phyloP scores from a whole-genome alignment of 2,888 invertebrate genomes.

The Ceratothoa steindachneri region DNA sequence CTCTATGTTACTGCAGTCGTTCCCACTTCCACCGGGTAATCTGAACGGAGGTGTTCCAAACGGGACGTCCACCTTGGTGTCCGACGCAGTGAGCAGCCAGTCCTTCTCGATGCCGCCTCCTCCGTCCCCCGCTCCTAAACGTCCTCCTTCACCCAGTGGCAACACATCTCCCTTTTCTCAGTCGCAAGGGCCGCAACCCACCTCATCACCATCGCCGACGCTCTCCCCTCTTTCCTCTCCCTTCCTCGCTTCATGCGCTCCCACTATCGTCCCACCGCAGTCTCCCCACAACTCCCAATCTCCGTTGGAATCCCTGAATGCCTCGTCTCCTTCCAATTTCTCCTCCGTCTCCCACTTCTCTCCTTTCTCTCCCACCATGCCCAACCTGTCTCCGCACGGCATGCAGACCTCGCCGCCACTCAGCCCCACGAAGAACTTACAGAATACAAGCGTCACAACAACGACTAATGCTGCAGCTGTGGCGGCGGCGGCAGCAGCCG shows the following conservation, averaged over 20 bases:
- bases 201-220: constrained; percentile 35
- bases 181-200: constrained; percentile 35
- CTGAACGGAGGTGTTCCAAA: background rate
- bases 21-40: background rate
- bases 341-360: constrained; percentile 6
- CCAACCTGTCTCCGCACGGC: background rate
- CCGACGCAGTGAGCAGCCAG: background rate
- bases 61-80: background rate
- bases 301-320: constrained; percentile 22
- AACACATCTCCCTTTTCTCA: constrained; percentile 39
- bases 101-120: constrained; percentile 42
- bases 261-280: constrained; percentile 16
- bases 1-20: background rate
- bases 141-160: constrained; percentile 47
- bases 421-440: background rate
- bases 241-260: constrained; percentile 28
- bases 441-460: background rate
- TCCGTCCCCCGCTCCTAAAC: constrained; percentile 42
- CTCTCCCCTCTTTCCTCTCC: constrained; percentile 42
- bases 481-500: background rate
- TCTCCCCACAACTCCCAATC: constrained; percentile 35
- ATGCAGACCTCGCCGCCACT: background rate
- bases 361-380: constrained; percentile 1
- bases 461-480: background rate
- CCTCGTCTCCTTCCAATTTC: constrained; percentile 2